These are phyloP conservation scores for Lateolabrax maculatus DNA, from an alignment of 2,797 vertebrate genomes.

Conservation along the genomic window DNA sequence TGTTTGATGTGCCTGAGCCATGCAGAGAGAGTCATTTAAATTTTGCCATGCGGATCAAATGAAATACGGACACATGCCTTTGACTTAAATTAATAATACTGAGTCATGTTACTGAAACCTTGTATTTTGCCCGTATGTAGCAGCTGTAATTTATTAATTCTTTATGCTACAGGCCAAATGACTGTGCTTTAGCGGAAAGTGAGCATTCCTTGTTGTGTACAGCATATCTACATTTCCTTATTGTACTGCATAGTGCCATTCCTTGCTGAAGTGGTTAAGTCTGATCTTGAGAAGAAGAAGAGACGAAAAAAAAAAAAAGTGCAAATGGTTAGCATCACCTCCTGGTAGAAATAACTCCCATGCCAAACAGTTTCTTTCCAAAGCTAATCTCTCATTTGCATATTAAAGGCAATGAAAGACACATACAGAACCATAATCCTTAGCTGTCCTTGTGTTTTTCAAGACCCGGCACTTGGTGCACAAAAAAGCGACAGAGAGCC, in stretches of 20 bases:
- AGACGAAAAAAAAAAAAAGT: constrained; percentile 40
- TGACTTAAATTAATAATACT: constrained; percentile 55
- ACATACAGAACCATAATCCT: constrained; percentile 76
- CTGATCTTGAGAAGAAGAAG: constrained; percentile 15
- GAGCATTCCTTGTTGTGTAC: not conserved
- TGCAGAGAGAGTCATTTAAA: constrained; percentile 36
- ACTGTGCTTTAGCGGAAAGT: not conserved
- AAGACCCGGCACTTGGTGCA: constrained; percentile 74
- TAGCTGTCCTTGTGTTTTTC: constrained; percentile 76
- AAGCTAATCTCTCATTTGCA: constrained; percentile 85
- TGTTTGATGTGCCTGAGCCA: constrained; percentile 61
- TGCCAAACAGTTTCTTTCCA: constrained; percentile 74
- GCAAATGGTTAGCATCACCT: constrained; percentile 67
- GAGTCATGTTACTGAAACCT: constrained; percentile 49
- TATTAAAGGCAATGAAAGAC: constrained; percentile 82
- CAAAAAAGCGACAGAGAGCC: constrained; percentile 68
- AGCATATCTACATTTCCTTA: not conserved
- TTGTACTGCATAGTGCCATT: not conserved
- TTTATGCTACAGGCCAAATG: not conserved
- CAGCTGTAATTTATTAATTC: constrained; percentile 12
- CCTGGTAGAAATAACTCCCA: constrained; percentile 65
- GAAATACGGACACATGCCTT: constrained; percentile 52
- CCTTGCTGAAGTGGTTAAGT: constrained; percentile 40
- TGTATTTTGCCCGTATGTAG: constrained; percentile 17
- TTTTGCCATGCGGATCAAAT: constrained; percentile 45